A percentile compares a stretch with the other conserved stretches of the same genome.
phyloP scores from a whole-genome alignment of 2,113 vertebrate genomes.

The Mustelus asterias region DNA sequence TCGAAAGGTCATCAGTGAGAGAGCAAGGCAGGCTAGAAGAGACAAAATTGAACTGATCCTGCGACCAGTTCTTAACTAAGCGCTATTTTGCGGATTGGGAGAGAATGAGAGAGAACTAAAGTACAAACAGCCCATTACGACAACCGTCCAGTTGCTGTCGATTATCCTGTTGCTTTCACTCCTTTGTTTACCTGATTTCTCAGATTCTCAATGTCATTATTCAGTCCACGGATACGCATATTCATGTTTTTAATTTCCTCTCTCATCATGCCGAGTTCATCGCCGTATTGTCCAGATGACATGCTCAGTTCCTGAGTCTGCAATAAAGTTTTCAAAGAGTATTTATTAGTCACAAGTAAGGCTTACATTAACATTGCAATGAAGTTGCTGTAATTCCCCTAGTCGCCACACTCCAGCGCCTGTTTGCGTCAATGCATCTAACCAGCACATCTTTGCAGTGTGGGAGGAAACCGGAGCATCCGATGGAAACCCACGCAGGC shows the following conservation, averaged over 20 bases:
- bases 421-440: too few relatives aligned
- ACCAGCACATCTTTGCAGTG: too few relatives aligned
- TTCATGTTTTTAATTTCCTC: slow-evolving; percentile 74
- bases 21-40: too few relatives aligned
- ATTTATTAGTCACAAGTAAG: too few relatives aligned
- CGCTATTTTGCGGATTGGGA: background rate
- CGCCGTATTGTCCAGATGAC: slow-evolving; percentile 61
- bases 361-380: too few relatives aligned
- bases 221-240: slow-evolving; percentile 70
- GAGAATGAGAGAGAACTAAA: background rate
- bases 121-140: background rate
- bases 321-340: background rate
- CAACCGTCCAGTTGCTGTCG: background rate
- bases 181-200: slow-evolving; percentile 68
- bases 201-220: slow-evolving; percentile 65
- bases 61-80: background rate
- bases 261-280: slow-evolving; percentile 70
- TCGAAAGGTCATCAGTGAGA: background rate
- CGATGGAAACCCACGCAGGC: too few relatives aligned
- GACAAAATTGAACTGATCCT: background rate
- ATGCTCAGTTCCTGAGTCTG: slow-evolving; percentile 72
- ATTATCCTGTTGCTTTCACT: background rate
- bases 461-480: too few relatives aligned
- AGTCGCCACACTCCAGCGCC: too few relatives aligned
- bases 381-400: too few relatives aligned